These are phyloP conservation scores for Caenorhabditis briggsae DNA, from an alignment of 1,140 invertebrate genomes.

Conservation along the genomic window DNA sequence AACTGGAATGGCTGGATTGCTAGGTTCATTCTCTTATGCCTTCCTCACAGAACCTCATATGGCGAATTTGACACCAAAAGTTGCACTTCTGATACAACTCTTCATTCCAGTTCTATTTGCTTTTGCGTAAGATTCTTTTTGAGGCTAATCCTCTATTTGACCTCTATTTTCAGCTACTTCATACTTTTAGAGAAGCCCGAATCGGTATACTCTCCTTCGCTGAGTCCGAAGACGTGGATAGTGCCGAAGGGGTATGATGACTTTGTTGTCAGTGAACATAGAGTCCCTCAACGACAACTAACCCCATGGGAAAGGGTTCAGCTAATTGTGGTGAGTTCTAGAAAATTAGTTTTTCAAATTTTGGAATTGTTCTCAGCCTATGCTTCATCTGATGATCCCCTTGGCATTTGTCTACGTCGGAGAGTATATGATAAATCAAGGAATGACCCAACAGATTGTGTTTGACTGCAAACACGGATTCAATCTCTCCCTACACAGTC, in stretches of 20 bases:
- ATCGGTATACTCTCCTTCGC: slow-evolving; percentile 59
- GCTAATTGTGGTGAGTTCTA: slow-evolving; percentile 41
- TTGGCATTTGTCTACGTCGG: slow-evolving; percentile 86
- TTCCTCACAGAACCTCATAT: slow-evolving; percentile 70
- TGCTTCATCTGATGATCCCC: slow-evolving; percentile 87
- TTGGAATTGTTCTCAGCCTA: slow-evolving; percentile 68
- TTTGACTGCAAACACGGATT: slow-evolving; percentile 81
- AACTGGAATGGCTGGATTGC: slow-evolving; percentile 74
- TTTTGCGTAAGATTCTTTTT: slow-evolving; percentile 66
- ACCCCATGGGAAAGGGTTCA: slow-evolving; percentile 23
- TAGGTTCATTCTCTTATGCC: slow-evolving; percentile 74
- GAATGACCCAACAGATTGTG: slow-evolving; percentile 82
- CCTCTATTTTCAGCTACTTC: slow-evolving; percentile 61
- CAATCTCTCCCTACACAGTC: slow-evolving; percentile 82
- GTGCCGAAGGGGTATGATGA: slow-evolving; percentile 58
- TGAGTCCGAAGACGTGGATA: slow-evolving; percentile 61
- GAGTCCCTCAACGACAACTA: slow-evolving; percentile 49
- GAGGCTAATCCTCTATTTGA: not conserved
- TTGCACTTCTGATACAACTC: slow-evolving; percentile 70
- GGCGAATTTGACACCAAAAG: slow-evolving; percentile 65
- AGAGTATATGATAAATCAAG: slow-evolving; percentile 93
- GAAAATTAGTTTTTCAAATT: not conserved
- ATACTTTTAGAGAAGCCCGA: slow-evolving; percentile 64
- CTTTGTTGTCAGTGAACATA: slow-evolving; percentile 32
- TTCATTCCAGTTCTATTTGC: slow-evolving; percentile 70